phyloP scores from a whole-genome alignment of 2,113 vertebrate genomes.

The Pygoscelis adeliae region DNA sequence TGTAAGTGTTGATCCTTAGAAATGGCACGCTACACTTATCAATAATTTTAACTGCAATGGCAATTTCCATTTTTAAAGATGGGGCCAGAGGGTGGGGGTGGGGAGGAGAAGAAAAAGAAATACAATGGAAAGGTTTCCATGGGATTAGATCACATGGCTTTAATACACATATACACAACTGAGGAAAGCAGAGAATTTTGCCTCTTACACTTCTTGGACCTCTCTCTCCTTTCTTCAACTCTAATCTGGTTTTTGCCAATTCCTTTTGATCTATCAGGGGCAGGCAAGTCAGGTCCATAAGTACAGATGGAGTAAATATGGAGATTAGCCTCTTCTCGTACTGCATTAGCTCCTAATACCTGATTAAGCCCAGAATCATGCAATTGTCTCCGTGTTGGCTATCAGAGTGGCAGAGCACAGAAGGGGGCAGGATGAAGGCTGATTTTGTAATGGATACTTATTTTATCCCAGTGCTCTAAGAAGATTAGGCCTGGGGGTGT shows the following conservation, averaged over 20 bases:
- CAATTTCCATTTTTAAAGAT: constrained; percentile 52
- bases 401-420: constrained; percentile 86
- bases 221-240: constrained; percentile 74
- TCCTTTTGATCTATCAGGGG: constrained; percentile 92
- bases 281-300: constrained; percentile 84
- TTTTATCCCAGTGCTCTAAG: constrained; percentile 96
- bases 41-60: constrained; percentile 29
- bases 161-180: constrained; percentile 70
- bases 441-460: constrained; percentile 98
- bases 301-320: constrained; percentile 97
- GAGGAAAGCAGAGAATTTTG: constrained; percentile 76
- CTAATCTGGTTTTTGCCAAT: constrained; percentile 93
- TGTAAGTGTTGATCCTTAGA: not conserved
- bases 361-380: constrained; percentile 92
- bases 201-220: constrained; percentile 73
- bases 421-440: constrained; percentile 90
- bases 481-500: constrained; percentile 98
- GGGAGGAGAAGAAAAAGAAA: constrained; percentile 30
- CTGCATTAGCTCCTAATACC: constrained; percentile 94
- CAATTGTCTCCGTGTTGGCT: constrained; percentile 92
- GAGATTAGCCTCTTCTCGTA: constrained; percentile 93
- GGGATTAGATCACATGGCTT: constrained; percentile 74
- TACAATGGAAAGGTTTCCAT: constrained; percentile 55
- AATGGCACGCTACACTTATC: not conserved
- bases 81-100: not conserved